phyloP scores from a whole-genome alignment of 2,797 vertebrate species.

The Cryptoblepharus egeriae region DNA sequence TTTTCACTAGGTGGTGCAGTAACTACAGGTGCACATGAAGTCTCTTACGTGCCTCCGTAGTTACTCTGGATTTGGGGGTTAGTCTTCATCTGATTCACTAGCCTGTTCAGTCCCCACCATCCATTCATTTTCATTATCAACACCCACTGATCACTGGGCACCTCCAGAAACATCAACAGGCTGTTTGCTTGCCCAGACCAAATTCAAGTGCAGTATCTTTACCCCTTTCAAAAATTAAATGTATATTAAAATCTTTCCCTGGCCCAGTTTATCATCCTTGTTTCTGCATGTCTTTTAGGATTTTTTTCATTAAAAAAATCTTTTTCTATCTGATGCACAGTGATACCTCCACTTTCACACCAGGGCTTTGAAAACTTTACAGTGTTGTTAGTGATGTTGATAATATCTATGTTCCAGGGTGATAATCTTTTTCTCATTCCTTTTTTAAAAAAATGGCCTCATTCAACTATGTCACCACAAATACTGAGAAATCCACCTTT shows the following conservation, averaged over 20 bases:
- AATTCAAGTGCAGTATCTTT: no score
- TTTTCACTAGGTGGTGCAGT: no score
- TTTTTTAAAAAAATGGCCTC: conserved; percentile 72
- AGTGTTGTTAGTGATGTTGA: conserved; percentile 60
- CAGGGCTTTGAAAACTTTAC: conserved; percentile 57
- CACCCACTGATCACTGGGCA: neutral
- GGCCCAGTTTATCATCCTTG: no score
- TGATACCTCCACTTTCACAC: conserved; percentile 68
- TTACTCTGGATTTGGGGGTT: no score
- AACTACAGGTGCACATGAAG: no score
- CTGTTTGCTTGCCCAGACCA: no score
- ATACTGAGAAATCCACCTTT: conserved; percentile 49
- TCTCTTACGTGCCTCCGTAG: no score
- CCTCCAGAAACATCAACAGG: no score
- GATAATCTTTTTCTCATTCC: conserved; percentile 69
- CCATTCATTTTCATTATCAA: no score
- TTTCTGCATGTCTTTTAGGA: conserved; percentile 18
- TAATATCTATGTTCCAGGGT: conserved; percentile 62
- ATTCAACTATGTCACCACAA: conserved; percentile 65
- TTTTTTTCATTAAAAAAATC: conserved; percentile 51
- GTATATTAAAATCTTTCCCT: no score
- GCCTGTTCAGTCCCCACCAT: neutral
- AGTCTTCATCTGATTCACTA: neutral
- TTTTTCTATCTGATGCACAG: neutral
- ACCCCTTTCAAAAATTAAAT: no score